Evolutionary conservation across 2,888 invertebrate species (phyloP), one percentile per base, ranked within the genome.

Genomic region (Ochropacha duplaris): DNA sequence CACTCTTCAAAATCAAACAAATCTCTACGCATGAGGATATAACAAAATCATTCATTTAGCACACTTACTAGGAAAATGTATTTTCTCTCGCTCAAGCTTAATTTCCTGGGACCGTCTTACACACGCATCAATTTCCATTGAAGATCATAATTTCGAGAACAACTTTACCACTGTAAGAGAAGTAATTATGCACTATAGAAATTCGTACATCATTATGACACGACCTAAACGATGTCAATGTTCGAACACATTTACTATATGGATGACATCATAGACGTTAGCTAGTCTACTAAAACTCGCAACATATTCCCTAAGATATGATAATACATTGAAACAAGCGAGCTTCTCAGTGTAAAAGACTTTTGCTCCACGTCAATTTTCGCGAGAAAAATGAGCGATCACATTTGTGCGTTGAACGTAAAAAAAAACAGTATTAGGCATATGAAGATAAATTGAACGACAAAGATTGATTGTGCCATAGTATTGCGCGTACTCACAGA

Each of bases 381-480:
- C 31, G 22, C 12, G 52, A 31, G 31, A 31, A 31, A 31, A 22
- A 31, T 51, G 51, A 52, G 31, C 52, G 52, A 52, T 52, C 31
- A 52, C 52, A 34, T 52, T 52, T 24, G 52, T 31, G 34, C 31
- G 31, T 22, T 22, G 31, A 12, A 31, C 52, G 31, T 14, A 52
- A 52, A 31, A 52, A 52, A 31, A 31, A 52, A 19, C 52, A 52
- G 52, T 52, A 31, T 50, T 51, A 34, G 52, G 31, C 34, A 22
- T 31, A 52, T 52, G 52, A 31, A 52, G 52, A 52, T 52, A 52
- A 52, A 52, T 52, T 31, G 31, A 22, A 31, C 52, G 31, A 22
- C 19, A 26, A 52, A 31, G 52, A 52, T 52, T 52, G 52, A 52
- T 52, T 2, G 14, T 31, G 31, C 31, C 44, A 44, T 44, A n/a